Evolutionary conservation across 2,797 vertebrate genomes (phyloP).

Genomic region (Coluber constrictor): DNA sequence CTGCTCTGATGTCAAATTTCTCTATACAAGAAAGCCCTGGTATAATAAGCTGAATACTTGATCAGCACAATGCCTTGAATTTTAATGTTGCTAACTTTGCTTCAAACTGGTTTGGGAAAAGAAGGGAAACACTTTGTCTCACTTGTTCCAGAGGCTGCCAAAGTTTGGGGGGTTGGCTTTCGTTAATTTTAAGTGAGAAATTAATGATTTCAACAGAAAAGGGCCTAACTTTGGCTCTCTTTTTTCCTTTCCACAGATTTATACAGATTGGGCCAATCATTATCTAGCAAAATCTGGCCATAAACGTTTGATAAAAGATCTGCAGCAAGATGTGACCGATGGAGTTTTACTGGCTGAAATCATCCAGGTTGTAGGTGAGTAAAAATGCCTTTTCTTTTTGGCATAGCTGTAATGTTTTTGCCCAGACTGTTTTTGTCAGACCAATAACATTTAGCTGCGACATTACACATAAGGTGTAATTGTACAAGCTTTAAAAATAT

Average conservation of each 20-base stretch:
- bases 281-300: constrained; percentile 95
- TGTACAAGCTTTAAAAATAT: constrained; percentile 33
- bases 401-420: accelerated
- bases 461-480: constrained; percentile 4
- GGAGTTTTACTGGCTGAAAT: constrained; percentile 96
- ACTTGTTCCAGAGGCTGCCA: neutral
- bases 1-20: constrained; percentile 77
- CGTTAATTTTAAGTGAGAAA: constrained; percentile 33
- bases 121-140: neutral
- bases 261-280: constrained; percentile 98
- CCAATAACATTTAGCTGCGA: neutral
- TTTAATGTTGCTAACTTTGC: constrained; percentile 77
- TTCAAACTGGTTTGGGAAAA: constrained; percentile 20
- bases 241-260: constrained; percentile 80
- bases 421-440: constrained; percentile 9
- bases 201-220: neutral
- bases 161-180: neutral
- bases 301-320: constrained; percentile 94
- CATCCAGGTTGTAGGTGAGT: constrained; percentile 96
- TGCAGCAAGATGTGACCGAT: constrained; percentile 94
- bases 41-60: constrained; percentile 73
- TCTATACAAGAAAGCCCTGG: constrained; percentile 72
- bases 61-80: constrained; percentile 78
- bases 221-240: constrained; percentile 31
- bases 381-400: constrained; percentile 6